These are phyloP conservation scores for Acleris holmiana DNA, from an alignment of 2,888 invertebrate genomes.

Conservation along the genomic window DNA sequence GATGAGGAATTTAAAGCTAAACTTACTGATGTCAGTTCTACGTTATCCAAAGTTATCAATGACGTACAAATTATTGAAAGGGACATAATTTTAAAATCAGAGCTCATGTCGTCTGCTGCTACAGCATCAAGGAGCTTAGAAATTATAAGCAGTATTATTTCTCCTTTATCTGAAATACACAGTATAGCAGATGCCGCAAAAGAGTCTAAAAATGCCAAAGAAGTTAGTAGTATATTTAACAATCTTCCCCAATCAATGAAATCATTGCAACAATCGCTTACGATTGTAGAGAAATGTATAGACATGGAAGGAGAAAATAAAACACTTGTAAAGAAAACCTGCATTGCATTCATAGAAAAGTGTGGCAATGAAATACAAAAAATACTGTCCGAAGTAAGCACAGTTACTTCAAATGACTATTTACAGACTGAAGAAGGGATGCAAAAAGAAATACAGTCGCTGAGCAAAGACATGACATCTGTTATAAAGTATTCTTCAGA, in stretches of 20 bases:
- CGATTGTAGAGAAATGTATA: slow-evolving; percentile 88
- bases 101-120: slow-evolving; percentile 87
- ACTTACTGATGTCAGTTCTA: slow-evolving; percentile 54
- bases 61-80: slow-evolving; percentile 86
- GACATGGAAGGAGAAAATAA: slow-evolving; percentile 87
- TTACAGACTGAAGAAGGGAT: slow-evolving; percentile 67
- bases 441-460: slow-evolving; percentile 69
- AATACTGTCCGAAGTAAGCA: slow-evolving; percentile 73
- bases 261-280: slow-evolving; percentile 86
- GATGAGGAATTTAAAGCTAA: slow-evolving; percentile 59
- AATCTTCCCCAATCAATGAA: slow-evolving; percentile 85
- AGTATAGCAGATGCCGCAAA: slow-evolving; percentile 83
- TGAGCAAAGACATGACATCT: slow-evolving; percentile 78
- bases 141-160: slow-evolving; percentile 85
- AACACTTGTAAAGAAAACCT: slow-evolving; percentile 88
- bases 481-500: slow-evolving; percentile 81
- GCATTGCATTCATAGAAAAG: slow-evolving; percentile 86
- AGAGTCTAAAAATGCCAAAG: slow-evolving; percentile 67
- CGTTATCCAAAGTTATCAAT: slow-evolving; percentile 78
- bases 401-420: slow-evolving; percentile 74
- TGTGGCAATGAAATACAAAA: slow-evolving; percentile 83
- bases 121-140: slow-evolving; percentile 87
- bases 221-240: slow-evolving; percentile 81
- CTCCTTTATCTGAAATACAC: slow-evolving; percentile 86
- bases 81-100: slow-evolving; percentile 86